These are phyloP conservation scores for Amia ocellicauda DNA, from an alignment of 2,113 vertebrate species.

Conservation along the genomic window DNA sequence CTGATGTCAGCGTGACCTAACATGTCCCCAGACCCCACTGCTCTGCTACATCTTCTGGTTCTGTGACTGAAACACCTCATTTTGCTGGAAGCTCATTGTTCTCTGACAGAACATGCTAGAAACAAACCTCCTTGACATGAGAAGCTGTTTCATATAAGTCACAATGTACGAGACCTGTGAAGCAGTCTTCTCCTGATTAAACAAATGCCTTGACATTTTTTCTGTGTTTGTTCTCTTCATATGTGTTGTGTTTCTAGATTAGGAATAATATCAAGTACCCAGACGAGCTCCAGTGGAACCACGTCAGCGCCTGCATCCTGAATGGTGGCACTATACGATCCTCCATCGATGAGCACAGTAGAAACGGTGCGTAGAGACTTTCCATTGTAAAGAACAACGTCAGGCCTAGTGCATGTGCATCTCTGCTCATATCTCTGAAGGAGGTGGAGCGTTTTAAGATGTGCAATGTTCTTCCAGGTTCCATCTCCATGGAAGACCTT, in stretches of 20 bases:
- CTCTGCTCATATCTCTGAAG: neutral
- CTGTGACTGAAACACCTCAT: too few species aligned
- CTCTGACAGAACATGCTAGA: too few species aligned
- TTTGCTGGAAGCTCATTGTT: too few species aligned
- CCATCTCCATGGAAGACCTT: constrained; percentile 82
- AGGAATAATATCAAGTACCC: constrained; percentile 68
- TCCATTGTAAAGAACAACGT: neutral
- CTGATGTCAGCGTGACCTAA: too few species aligned
- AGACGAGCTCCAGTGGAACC: constrained; percentile 74
- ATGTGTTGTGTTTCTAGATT: constrained; percentile 57
- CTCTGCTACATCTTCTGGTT: too few species aligned
- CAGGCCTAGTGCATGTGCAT: neutral
- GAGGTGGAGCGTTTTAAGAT: neutral
- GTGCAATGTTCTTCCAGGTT: constrained; percentile 60
- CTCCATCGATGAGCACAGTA: constrained; percentile 72
- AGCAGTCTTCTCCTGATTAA: too few species aligned
- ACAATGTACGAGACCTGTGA: neutral
- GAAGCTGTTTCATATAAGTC: neutral
- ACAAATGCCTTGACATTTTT: neutral
- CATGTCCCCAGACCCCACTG: too few species aligned
- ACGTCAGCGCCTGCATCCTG: constrained; percentile 79
- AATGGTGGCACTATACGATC: constrained; percentile 80
- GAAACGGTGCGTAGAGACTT: constrained; percentile 67
- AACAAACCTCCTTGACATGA: too few species aligned
- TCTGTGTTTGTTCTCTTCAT: neutral